Evolutionary conservation across 23 tunicate species (phyloP), one percentile per base, ranked within the genome.

Genomic region (Styela plicata): DNA sequence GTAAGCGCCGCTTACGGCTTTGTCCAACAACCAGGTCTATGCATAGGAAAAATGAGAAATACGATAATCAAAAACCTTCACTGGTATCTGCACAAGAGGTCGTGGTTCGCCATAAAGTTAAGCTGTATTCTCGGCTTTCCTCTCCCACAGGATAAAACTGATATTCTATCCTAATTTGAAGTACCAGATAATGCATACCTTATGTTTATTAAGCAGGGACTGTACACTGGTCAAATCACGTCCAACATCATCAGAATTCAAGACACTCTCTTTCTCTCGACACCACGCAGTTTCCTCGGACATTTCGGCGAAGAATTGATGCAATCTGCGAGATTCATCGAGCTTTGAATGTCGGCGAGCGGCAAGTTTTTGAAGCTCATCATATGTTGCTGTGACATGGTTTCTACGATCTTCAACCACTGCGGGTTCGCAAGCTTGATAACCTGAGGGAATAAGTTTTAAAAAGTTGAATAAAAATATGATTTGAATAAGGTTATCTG

Each of bases 231-330:
- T 85, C 34, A 93, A 79, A 77, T 93, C 98, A 24, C 88, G 86
- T 30, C 93, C 93, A 27, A 80, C n/a, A 66, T 93, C 98, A 63
- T 88, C 89, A 30, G 89, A 80, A 17, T 37, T 82, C 75, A 88
- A 24, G 3, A 85, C 74, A 57, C 90, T 91, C 32, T 88, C 89
- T 83, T 93, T 86, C 78, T 93, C 93, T 64, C 76, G 82, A 0
- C 82, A 70, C 98, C 98, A 93, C 17, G 90, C 91, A 17, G 78
- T 37, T 74, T 93, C 98, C 28, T 93, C 98, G 31, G 93, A 76
- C 83, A 86, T 85, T 20, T 84, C 86, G 34, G 90, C 89, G 52
- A 93, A 93, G 78, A 93, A 93, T 63, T 64, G 87, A 82, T 93
- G 89, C 90, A 93, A 74, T 31, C 85, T 74, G 29, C 91, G 86